A percentile compares a stretch with the other conserved stretches of the same genome.
phyloP scores from a whole-genome alignment of 1,140 invertebrate species.

The Heliconius eleuchia region DNA sequence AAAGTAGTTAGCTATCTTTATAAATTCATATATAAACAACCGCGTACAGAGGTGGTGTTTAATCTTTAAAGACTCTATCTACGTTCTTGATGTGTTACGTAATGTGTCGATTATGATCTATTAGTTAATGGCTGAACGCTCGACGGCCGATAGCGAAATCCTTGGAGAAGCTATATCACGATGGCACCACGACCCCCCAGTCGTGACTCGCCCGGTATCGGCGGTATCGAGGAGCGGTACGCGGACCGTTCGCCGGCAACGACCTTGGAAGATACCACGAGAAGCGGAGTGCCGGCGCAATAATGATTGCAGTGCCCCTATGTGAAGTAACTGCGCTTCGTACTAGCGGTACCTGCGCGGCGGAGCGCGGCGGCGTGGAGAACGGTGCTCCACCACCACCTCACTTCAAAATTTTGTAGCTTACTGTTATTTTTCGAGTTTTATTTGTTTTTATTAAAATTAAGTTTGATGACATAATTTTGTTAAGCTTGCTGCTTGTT shows the following conservation, averaged over 20 bases:
- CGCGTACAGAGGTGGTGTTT: no score
- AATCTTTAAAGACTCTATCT: background rate
- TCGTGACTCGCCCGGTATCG: slow-evolving; percentile 57
- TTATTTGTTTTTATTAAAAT: no score
- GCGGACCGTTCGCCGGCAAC: slow-evolving; percentile 53
- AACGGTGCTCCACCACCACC: background rate
- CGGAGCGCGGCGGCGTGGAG: background rate
- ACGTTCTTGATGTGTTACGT: background rate
- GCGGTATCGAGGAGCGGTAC: slow-evolving; percentile 50
- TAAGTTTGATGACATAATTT: no score
- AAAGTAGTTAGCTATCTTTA: background rate
- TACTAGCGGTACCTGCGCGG: slow-evolving; percentile 17
- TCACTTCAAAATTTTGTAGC: background rate
- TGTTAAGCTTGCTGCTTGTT: background rate
- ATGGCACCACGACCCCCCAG: slow-evolving; percentile 34
- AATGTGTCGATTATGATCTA: background rate
- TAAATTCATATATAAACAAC: no score
- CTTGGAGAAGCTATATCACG: slow-evolving; percentile 27
- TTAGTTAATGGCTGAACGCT: slow-evolving; percentile 2
- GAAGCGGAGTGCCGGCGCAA: slow-evolving; percentile 30
- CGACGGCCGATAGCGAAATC: slow-evolving; percentile 15
- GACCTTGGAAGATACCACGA: slow-evolving; percentile 37
- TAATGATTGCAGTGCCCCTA: slow-evolving; percentile 35
- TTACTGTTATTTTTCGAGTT: background rate
- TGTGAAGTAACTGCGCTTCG: slow-evolving; percentile 27